Base-by-base conservation (phyloP, 2,888 invertebrate species). In the Leucophenga montana region DNA sequence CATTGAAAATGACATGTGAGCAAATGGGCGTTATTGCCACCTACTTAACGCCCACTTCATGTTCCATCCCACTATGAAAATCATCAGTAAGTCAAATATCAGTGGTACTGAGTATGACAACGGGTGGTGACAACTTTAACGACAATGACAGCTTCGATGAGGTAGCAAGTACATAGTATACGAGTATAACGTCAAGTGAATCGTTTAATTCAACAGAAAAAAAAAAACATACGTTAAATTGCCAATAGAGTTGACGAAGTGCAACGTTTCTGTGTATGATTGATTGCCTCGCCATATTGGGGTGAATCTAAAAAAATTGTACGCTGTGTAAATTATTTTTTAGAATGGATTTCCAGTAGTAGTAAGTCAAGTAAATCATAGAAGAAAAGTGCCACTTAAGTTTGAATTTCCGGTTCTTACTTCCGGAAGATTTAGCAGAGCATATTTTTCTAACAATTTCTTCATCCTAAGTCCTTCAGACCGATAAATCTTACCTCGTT, bases 31-130 rank as follows among this genome's bases (percentile, higher is more conserved):
- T 39, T 3, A 8, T 18, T 18, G 18, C n/a, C 59, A 33, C 8
- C 59, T 59, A 31, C 31, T 59, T 33, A 59, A 27, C 16, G 20
- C 48, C 46, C 20, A 18, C 44, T 16, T 14, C 61, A 62, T 11
- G 33, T 62, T 62, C 16, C n/a, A 62, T 20, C 16, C 46, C 62
- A 48, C 46, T 48, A 64, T 18, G 46, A 46, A 16, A 46, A 46
- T 20, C 20, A 13, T 22, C 46, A 46, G 48, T 48, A 64, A 62
- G 44, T 62, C 61, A 62, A 20, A 62, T 9, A 62, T 62, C 61
- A 62, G 61, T 13, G 9, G 8, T 13, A 44, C 44, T 4, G 27
- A 27, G 3, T 44, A 44, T 16, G 39, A 44, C 61, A 62, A n/a
- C 61, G 27, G 44, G 8, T 62, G 61, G 44, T 13, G 44, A 5